Evolutionary conservation across 2,113 vertebrate species (phyloP).

Genomic region (Corythaeola cristata): DNA sequence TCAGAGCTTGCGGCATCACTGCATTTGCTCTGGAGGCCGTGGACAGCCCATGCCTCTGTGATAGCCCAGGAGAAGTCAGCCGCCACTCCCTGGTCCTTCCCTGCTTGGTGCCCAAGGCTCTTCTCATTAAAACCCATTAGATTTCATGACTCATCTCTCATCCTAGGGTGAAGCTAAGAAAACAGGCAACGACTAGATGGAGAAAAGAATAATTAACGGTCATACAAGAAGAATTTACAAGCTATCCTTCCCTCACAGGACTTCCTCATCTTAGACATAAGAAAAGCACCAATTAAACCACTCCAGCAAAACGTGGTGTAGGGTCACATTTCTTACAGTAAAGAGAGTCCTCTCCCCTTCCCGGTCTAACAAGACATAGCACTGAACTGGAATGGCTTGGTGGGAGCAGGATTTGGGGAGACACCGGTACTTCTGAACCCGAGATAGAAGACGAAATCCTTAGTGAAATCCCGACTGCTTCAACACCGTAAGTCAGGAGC

Average conservation of each 20-base stretch:
- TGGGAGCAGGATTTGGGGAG: not conserved
- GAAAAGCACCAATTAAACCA: not conserved
- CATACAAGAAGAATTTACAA: not conserved
- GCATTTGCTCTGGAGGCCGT: rapidly evolving
- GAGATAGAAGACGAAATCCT: not conserved
- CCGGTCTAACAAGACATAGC: not conserved
- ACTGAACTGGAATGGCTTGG: rapidly evolving
- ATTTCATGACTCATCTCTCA: slow-evolving; percentile 51
- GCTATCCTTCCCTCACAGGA: not conserved
- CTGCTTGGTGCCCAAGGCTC: not conserved
- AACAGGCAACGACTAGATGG: not conserved
- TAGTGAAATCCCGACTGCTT: not conserved
- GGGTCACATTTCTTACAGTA: not conserved
- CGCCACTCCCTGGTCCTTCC: not conserved
- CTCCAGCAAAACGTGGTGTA: rapidly evolving
- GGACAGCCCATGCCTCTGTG: rapidly evolving
- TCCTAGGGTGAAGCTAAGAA: not conserved
- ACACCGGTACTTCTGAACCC: not conserved
- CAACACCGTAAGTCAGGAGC: not conserved
- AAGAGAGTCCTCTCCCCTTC: not conserved
- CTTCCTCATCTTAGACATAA: not conserved
- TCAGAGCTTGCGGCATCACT: not conserved
- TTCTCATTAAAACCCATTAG: slow-evolving; percentile 57
- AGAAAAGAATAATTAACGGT: not conserved
- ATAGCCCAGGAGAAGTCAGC: not conserved